These are phyloP conservation scores for Cinara cedri DNA, from an alignment of 2,888 invertebrate species.

Conservation along the genomic window DNA sequence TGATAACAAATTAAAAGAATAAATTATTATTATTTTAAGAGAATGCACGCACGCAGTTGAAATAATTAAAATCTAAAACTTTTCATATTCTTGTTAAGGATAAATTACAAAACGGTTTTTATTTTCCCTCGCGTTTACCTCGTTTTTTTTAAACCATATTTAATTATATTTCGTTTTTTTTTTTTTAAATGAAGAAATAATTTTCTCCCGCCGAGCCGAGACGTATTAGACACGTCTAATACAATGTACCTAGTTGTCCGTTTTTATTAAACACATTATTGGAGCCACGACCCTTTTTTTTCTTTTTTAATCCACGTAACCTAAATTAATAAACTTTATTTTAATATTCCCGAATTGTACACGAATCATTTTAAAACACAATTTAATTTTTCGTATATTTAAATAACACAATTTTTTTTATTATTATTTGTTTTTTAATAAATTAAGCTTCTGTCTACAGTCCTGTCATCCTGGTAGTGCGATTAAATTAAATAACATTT, in stretches of 20 bases:
- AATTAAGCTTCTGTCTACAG: background rate
- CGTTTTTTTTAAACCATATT: slow-evolving; percentile 17
- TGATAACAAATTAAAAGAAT: background rate
- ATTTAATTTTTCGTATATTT: slow-evolving; percentile 15
- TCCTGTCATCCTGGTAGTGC: background rate
- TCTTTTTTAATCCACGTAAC: slow-evolving; percentile 27
- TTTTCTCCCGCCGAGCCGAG: slow-evolving; percentile 4
- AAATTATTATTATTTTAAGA: background rate
- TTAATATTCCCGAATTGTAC: slow-evolving; percentile 12
- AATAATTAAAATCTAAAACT: slow-evolving; percentile 35
- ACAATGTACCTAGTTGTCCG: slow-evolving; percentile 22
- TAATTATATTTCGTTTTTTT: slow-evolving; percentile 44
- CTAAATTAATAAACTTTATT: slow-evolving; percentile 29
- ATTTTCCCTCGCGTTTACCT: background rate
- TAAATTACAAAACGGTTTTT: slow-evolving; percentile 14
- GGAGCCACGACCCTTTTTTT: background rate
- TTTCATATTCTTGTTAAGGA: slow-evolving; percentile 4
- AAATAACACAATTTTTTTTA: slow-evolving; percentile 26
- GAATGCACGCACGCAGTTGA: background rate
- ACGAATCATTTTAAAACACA: slow-evolving; percentile 1
- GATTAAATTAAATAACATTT: slow-evolving; percentile 17
- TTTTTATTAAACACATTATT: slow-evolving; percentile 22
- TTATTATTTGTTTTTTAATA: background rate
- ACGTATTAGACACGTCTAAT: slow-evolving; percentile 4
- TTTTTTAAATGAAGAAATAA: slow-evolving; percentile 35